Evolutionary conservation across 23 tunicate species (phyloP), one percentile per base, ranked within the genome.

Genomic region (Botrylloides violaceus): DNA sequence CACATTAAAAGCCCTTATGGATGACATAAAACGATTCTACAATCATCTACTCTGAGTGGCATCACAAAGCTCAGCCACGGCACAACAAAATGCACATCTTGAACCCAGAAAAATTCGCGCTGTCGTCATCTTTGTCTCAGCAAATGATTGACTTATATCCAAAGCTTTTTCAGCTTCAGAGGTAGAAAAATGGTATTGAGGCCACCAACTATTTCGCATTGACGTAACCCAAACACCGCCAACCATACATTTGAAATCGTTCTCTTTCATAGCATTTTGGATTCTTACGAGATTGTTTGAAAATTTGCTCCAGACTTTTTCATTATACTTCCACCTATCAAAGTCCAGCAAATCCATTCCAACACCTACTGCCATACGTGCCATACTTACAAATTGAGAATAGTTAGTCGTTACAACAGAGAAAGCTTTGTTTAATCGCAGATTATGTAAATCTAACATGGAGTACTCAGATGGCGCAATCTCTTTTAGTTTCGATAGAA

Each of bases 311-410:
- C 74, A 68, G 0, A 9, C 74, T 1, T 38, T 43, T 43, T 22
- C 56, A 25, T 68, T 9, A 68, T 36, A 32, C 58, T 32, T 68
- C 30, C 56, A 37, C 20, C 9, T 15, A 32, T 68, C 74, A 37
- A 35, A 68, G 2, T 68, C 74, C 27, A 68, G 58, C 58, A 68
- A n/a, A 22, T 68, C 74, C 74, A 68, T 68, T 25, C 36, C 15
- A 19, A 68, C 37, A 4, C 25, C 0, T 9, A 19, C 12, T 1
- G 58, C 58, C 24, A 0, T 7, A 4, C 56, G 4, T 15, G 37
- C 58, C 37, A 9, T 43, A 68, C 2, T 68, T 19, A 68, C 58
- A 68, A 68, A 68, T 36, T 68, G 21, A 9, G 22, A 19, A 43
- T 32, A 37, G n/a, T 19, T 36, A 0, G 27, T 12, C 65, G 19